A percentile compares a stretch with the other conserved stretches of the same genome.
Evolutionary conservation across 2,797 vertebrate species (phyloP).

Genomic region (Alexandromys oeconomus): DNA sequence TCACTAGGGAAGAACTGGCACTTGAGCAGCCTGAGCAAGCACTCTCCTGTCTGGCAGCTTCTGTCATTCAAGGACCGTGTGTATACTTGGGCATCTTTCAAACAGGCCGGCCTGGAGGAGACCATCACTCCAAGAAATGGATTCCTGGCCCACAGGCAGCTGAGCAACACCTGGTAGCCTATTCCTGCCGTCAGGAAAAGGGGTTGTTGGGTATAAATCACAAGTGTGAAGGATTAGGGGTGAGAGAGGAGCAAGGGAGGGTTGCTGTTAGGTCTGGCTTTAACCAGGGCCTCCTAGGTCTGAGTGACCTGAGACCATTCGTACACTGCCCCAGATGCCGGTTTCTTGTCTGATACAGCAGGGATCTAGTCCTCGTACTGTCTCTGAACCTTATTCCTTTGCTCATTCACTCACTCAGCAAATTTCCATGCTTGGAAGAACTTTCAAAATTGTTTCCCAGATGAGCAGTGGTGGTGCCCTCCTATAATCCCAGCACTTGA

Average conservation of each 20-base stretch:
- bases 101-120: neutral
- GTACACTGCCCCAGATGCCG: neutral
- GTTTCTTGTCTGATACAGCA: neutral
- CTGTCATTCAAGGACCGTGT: neutral
- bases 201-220: neutral
- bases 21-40: accelerated
- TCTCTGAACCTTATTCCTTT: neutral
- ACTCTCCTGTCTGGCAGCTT: neutral
- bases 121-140: neutral
- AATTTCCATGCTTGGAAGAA: neutral
- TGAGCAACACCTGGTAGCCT: neutral
- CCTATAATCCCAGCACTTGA: neutral
- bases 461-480: neutral
- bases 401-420: neutral
- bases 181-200: neutral
- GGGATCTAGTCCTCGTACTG: neutral
- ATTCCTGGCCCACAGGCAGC: neutral
- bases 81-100: too few relatives aligned
- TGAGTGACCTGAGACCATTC: neutral
- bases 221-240: neutral
- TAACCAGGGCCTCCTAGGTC: neutral
- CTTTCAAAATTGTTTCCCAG: neutral
- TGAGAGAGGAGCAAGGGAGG: neutral
- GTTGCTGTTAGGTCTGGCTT: neutral
- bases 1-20: neutral